Conservation (phyloP, 2,888 invertebrate species). For the Melinopterus prodromus region DNA sequence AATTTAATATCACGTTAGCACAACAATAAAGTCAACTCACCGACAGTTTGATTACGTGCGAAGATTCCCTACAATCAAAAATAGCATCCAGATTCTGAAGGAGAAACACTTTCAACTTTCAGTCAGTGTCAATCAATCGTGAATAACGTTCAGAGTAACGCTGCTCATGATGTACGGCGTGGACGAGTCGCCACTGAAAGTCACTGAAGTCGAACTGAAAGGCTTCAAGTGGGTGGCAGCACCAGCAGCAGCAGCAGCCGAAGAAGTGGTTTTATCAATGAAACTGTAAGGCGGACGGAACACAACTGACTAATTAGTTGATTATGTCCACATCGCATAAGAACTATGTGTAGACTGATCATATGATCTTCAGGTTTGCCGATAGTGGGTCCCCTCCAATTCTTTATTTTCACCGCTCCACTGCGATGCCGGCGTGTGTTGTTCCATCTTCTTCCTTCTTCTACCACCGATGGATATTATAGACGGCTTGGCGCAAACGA, state of each 20-base stretch:
- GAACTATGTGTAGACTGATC: slow-evolving; percentile 48
- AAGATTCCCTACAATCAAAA: not conserved
- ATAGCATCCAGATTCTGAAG: not conserved
- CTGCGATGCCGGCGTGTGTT: slow-evolving; percentile 33
- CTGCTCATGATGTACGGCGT: slow-evolving; percentile 8
- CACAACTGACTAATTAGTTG: slow-evolving; percentile 43
- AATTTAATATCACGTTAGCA: not conserved
- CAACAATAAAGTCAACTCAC: not conserved
- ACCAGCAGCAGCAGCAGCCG: not conserved
- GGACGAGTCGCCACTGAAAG: slow-evolving; percentile 23
- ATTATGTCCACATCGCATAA: slow-evolving; percentile 49
- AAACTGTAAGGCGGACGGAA: slow-evolving; percentile 38
- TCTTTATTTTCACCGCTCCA: slow-evolving; percentile 48
- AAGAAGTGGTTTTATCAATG: not conserved
- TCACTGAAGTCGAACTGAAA: slow-evolving; percentile 25
- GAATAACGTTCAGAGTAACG: not conserved
- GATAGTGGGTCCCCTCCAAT: slow-evolving; percentile 47
- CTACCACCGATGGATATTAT: slow-evolving; percentile 9
- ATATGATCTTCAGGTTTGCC: slow-evolving; percentile 48
- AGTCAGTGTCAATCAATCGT: not conserved
- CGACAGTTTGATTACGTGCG: not conserved
- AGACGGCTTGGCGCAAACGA: slow-evolving; percentile 6
- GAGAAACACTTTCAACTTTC: not conserved
- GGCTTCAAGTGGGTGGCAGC: not conserved
- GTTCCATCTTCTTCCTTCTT: slow-evolving; percentile 10